phyloP scores from a whole-genome alignment of 2,113 vertebrate genomes.

The Acinonyx jubatus region DNA sequence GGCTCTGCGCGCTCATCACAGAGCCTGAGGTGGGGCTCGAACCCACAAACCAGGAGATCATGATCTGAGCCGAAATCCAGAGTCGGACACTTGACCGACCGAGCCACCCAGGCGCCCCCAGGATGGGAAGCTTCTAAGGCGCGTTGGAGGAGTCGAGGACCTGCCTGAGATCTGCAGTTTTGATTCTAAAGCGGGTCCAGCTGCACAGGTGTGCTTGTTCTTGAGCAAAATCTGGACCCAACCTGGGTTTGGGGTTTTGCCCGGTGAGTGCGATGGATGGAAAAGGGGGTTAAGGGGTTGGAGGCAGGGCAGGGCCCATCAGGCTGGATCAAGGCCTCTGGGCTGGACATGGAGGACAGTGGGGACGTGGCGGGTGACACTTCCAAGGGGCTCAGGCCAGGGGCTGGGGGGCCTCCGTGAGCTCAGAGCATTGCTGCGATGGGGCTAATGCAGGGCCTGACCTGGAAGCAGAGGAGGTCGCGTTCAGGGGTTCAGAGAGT shows the following conservation, averaged over 20 bases:
- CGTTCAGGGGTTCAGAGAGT: neutral
- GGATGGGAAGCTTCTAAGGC: neutral
- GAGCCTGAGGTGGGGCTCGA: no score
- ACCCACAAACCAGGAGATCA: no score
- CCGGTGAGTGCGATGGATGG: neutral
- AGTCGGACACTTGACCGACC: no score
- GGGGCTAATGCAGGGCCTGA: neutral
- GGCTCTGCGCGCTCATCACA: no score
- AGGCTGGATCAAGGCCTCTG: neutral
- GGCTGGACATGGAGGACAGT: neutral
- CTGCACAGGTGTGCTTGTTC: neutral
- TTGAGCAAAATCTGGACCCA: neutral
- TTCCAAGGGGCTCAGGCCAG: neutral
- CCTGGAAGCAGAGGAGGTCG: neutral
- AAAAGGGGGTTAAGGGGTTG: neutral
- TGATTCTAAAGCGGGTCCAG: neutral
- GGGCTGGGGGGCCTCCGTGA: neutral
- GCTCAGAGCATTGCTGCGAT: neutral
- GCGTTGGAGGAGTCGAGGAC: neutral
- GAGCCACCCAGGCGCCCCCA: no score
- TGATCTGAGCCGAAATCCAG: no score
- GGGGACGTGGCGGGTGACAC: neutral
- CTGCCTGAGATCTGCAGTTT: neutral
- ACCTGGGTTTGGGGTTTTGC: neutral
- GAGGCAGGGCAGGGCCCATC: neutral